These are phyloP conservation scores for Etheostoma spectabile DNA, from an alignment of 2,113 vertebrate species.

Conservation along the genomic window DNA sequence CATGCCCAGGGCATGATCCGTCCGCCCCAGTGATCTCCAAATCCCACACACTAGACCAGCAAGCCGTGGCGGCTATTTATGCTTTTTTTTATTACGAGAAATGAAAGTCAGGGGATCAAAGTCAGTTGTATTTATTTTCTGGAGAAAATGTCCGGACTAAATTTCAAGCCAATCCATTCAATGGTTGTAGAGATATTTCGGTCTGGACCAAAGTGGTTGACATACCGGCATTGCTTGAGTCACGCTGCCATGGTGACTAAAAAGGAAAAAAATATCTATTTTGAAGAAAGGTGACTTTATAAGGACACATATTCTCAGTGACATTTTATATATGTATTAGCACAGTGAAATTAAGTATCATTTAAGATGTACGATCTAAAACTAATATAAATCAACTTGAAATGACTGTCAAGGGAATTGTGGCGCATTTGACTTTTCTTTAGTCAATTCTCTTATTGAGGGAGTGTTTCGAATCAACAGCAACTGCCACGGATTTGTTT, in stretches of 20 bases:
- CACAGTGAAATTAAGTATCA: not conserved
- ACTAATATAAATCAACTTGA: not conserved
- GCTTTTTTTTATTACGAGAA: not conserved
- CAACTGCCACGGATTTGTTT: not conserved
- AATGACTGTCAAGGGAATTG: not conserved
- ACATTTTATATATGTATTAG: not conserved
- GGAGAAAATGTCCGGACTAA: not conserved
- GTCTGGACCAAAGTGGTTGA: not conserved
- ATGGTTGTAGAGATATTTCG: not conserved
- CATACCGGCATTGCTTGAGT: not conserved
- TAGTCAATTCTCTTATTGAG: not conserved
- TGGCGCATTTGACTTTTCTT: not conserved
- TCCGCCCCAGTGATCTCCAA: too few relatives aligned
- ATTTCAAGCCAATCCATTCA: not conserved
- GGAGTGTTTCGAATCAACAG: not conserved
- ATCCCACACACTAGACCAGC: too few relatives aligned
- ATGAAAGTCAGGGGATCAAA: not conserved
- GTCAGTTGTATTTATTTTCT: not conserved
- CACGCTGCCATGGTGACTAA: not conserved
- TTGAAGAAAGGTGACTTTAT: not conserved
- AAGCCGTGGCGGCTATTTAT: too few relatives aligned
- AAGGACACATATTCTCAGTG: not conserved
- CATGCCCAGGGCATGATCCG: too few relatives aligned
- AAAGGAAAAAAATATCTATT: not conserved
- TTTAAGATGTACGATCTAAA: not conserved